Evolutionary conservation across 2,797 vertebrate species (phyloP).

Genomic region (Hyperoplus lanceolatus): DNA sequence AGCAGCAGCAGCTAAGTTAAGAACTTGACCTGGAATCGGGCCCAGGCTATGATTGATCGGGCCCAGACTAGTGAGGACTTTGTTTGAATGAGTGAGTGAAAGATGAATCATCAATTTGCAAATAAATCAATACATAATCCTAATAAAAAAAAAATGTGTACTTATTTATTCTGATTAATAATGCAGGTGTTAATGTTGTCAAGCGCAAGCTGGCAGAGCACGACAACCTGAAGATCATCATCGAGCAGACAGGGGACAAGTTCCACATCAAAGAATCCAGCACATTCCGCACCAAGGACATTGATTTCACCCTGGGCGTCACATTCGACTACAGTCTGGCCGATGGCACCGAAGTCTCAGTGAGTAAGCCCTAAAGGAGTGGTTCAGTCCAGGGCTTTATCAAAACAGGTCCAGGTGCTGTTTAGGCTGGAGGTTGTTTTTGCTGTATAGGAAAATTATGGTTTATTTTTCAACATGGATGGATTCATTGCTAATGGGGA

Average conservation of each 20-base stretch:
- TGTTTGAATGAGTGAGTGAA: too few relatives aligned
- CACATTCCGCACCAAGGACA: conserved; percentile 89
- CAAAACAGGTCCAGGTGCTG: neutral
- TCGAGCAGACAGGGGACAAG: conserved; percentile 91
- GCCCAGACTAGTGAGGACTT: neutral
- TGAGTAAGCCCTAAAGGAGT: conserved; percentile 46
- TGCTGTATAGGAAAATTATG: neutral
- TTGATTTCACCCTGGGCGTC: conserved; percentile 91
- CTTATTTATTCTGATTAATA: neutral
- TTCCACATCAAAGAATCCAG: conserved; percentile 93
- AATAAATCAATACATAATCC: neutral
- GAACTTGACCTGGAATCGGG: neutral
- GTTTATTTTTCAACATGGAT: conserved; percentile 16
- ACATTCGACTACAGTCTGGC: conserved; percentile 90
- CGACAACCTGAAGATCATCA: conserved; percentile 92
- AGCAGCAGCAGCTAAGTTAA: conserved; percentile 36
- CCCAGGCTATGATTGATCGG: neutral
- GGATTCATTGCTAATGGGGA: neutral
- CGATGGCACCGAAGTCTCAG: conserved; percentile 92
- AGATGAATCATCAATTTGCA: neutral
- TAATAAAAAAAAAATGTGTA: too few relatives aligned
- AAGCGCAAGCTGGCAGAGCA: conserved; percentile 94
- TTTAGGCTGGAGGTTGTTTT: neutral
- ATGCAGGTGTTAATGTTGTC: conserved; percentile 88
- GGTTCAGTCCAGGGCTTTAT: neutral